Evolutionary conservation across 2,113 vertebrate species (phyloP).

Genomic region (Callipepla squamata): DNA sequence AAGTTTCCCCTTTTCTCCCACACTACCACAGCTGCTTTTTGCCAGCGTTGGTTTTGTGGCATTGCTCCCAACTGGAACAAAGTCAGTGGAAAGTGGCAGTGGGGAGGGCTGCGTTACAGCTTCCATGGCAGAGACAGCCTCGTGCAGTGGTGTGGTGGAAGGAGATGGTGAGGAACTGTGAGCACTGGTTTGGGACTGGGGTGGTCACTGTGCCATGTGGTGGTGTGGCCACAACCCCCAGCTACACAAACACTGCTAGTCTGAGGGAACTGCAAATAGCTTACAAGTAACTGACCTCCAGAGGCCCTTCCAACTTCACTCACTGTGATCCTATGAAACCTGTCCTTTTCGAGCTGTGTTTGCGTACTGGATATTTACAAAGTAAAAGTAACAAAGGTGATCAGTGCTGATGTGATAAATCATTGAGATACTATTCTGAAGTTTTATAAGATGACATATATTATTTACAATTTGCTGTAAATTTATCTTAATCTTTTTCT

Average conservation of each 20-base stretch:
- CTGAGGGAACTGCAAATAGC: background rate
- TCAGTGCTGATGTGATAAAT: background rate
- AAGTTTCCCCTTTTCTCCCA: accelerated
- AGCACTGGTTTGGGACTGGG: background rate
- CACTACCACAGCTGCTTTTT: background rate
- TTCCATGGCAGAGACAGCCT: background rate
- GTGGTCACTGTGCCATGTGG: too few relatives aligned
- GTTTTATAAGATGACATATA: background rate
- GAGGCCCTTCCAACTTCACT: background rate
- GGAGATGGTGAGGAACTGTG: background rate
- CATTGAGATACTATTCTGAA: background rate
- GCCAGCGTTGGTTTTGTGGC: background rate
- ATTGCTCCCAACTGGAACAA: background rate
- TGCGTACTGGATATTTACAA: accelerated
- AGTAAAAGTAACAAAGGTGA: background rate
- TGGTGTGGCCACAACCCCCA: accelerated
- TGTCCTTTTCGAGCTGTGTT: background rate
- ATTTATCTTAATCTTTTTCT: background rate
- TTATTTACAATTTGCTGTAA: background rate
- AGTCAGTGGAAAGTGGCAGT: background rate
- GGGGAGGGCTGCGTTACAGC: accelerated
- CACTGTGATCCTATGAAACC: background rate
- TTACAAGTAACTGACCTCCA: background rate
- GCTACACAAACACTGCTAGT: background rate
- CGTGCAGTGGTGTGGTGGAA: background rate